Evolutionary conservation across 2,113 vertebrate genomes (phyloP), one percentile per base, ranked within the genome.

Genomic region (Sinocyclocheilus grahami): DNA sequence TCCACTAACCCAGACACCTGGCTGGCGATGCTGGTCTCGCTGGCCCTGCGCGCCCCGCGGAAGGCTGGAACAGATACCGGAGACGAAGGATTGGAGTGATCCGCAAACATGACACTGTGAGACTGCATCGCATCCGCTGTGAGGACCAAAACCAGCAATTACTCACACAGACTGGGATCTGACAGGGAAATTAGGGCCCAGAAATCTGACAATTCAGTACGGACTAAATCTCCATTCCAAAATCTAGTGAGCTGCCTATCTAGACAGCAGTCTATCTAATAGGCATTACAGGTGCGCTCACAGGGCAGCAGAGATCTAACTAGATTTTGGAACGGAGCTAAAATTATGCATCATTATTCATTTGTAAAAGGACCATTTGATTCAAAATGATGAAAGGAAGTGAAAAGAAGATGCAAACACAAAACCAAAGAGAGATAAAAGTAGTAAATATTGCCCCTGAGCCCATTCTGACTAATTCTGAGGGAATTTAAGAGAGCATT

Each of bases 21-120:
- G 94, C 97, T 99, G 92, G 97, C 96, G 37, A 98, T 96, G 95
- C 98, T 99, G 95, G 96, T 96, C 93, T 98, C 97, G 37, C 97
- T 99, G 87, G 96, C 96, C 86, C 97, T 94, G 89, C 98, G 82
- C 93, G 93, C 80, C 93, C 95, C 91, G 88, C 96, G 94, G 89
- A 96, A 91, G 93, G 95, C 46, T 87, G 87, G 86, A 83, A 95
- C 90, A 89, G 90, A 95, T 89, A 96, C 96, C 82, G 95, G 65
- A 90, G 94, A 94, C 37, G 94, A 90, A 83, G 96, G 95, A 92
- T 82, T 87, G 12, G 86, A 92, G 24, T 92, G 89, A n/a, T 94
- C 94, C 6, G 90, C 87, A 4, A 90, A 90, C 81, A 95, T 93
- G 87, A 93, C 92, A 90, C 93, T 91, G 91, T 96, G 92, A 0